Conservation (phyloP, 2,797 vertebrate species). For the Gastrophryne carolinensis region DNA sequence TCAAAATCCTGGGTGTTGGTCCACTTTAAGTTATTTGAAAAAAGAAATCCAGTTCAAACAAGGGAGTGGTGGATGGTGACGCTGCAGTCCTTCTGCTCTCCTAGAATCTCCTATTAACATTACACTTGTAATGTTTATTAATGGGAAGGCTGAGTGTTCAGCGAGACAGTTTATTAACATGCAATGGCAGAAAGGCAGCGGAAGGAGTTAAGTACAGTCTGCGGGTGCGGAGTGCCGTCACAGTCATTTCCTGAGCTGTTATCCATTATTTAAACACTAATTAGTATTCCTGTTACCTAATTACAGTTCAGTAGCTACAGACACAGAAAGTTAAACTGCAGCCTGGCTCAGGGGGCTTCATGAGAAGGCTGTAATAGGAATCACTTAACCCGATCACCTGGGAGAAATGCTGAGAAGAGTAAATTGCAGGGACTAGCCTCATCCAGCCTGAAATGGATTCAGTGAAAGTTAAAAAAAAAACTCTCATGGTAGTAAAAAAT, state of each 20-base stretch:
- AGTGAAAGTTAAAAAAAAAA: too few species aligned
- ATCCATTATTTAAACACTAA: conserved; percentile 51
- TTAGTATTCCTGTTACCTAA: conserved; percentile 52
- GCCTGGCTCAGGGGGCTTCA: conserved; percentile 7
- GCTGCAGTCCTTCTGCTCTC: too few species aligned
- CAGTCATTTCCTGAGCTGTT: conserved; percentile 41
- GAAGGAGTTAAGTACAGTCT: conserved; percentile 30
- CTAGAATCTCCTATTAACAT: too few species aligned
- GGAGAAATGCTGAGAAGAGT: background rate
- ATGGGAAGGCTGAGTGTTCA: background rate
- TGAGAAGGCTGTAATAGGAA: background rate
- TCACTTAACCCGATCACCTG: conserved; percentile 36
- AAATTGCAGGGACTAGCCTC: background rate
- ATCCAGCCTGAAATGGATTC: background rate
- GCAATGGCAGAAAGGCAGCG: background rate
- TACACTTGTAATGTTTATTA: too few species aligned
- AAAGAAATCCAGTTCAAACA: too few species aligned
- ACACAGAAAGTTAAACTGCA: conserved; percentile 49
- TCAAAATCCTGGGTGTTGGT: too few species aligned
- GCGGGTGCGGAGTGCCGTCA: conserved; percentile 23
- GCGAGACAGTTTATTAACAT: background rate
- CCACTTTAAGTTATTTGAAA: too few species aligned
- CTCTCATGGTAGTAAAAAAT: too few species aligned
- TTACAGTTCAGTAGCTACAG: conserved; percentile 52
- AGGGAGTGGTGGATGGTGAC: too few species aligned